Conservation (phyloP, 64 coral and sea anemone species). For the Porites lutea region DNA sequence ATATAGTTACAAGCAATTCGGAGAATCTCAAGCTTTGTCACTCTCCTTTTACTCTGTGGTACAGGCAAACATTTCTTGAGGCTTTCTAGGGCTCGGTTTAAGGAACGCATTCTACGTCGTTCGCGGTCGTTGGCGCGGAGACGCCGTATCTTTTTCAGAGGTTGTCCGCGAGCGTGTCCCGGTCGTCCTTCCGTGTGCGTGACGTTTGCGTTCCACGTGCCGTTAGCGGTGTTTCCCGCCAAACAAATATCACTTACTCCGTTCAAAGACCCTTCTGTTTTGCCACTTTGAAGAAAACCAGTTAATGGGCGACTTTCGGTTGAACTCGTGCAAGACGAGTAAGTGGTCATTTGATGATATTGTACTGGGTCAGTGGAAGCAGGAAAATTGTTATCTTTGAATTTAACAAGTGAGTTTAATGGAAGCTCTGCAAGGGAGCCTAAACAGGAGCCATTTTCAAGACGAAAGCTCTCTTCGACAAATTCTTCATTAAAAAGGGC, state of each 20-base stretch:
- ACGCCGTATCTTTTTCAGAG: constrained; percentile 94
- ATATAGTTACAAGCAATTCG: constrained; percentile 98
- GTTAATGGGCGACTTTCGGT: not conserved
- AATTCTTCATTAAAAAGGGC: constrained; percentile 8
- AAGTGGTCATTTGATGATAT: not conserved
- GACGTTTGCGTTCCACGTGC: constrained; percentile 45
- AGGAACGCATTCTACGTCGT: constrained; percentile 86
- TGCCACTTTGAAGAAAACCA: constrained; percentile 7
- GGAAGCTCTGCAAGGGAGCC: not conserved
- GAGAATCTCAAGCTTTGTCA: constrained; percentile 96
- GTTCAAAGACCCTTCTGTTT: not conserved
- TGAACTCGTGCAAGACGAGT: not conserved
- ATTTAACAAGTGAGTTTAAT: constrained; percentile 24
- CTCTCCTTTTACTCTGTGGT: constrained; percentile 91
- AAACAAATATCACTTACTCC: constrained; percentile 39
- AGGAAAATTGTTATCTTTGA: not conserved
- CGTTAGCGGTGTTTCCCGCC: constrained; percentile 9
- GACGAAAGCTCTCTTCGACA: not conserved
- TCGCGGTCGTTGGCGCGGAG: constrained; percentile 98
- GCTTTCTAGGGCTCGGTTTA: constrained; percentile 94
- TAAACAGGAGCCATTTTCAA: not conserved
- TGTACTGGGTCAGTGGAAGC: not conserved
- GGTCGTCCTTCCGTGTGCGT: constrained; percentile 1
- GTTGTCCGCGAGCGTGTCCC: constrained; percentile 65
- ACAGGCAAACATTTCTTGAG: constrained; percentile 96